A percentile compares a stretch with the other conserved stretches of the same genome.
Evolutionary conservation across 1,140 invertebrate species (phyloP).

Genomic region (Leptinotarsa lineolata): DNA sequence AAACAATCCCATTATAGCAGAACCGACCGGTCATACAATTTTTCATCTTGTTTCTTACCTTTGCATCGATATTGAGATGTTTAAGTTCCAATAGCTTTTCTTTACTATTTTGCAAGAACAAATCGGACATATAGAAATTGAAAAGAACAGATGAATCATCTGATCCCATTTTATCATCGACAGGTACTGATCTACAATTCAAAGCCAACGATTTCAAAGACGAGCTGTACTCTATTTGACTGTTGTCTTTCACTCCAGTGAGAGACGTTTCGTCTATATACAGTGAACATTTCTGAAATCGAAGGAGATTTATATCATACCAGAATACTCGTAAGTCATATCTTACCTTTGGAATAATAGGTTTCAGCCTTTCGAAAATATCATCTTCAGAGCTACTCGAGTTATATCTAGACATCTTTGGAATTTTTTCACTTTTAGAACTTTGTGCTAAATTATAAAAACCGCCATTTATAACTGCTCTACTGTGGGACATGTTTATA

Average conservation of each 20-base stretch:
- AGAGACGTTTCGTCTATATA: slow-evolving; percentile 69
- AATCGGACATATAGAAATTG: slow-evolving; percentile 67
- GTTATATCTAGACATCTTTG: not conserved
- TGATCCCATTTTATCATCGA: slow-evolving; percentile 45
- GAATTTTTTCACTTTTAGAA: not conserved
- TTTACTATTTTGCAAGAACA: slow-evolving; percentile 64
- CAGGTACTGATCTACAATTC: slow-evolving; percentile 58
- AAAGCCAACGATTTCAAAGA: slow-evolving; percentile 53
- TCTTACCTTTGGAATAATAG: slow-evolving; percentile 74
- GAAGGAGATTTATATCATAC: slow-evolving; percentile 7
- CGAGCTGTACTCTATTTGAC: slow-evolving; percentile 59
- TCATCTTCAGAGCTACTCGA: slow-evolving; percentile 34
- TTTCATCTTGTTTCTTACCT: slow-evolving; percentile 58
- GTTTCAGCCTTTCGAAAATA: slow-evolving; percentile 62
- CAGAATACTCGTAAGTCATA: too few relatives aligned
- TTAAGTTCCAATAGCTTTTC: slow-evolving; percentile 69
- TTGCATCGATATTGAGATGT: slow-evolving; percentile 72
- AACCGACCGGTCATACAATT: too few relatives aligned
- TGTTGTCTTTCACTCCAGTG: slow-evolving; percentile 67
- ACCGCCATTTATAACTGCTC: slow-evolving; percentile 68
- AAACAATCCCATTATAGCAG: too few relatives aligned
- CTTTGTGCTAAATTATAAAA: slow-evolving; percentile 57
- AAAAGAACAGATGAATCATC: slow-evolving; percentile 61
- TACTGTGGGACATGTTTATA: slow-evolving; percentile 70
- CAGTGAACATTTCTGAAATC: slow-evolving; percentile 48